Evolutionary conservation across 2,888 invertebrate genomes (phyloP).

Genomic region (Byasa hedistus): DNA sequence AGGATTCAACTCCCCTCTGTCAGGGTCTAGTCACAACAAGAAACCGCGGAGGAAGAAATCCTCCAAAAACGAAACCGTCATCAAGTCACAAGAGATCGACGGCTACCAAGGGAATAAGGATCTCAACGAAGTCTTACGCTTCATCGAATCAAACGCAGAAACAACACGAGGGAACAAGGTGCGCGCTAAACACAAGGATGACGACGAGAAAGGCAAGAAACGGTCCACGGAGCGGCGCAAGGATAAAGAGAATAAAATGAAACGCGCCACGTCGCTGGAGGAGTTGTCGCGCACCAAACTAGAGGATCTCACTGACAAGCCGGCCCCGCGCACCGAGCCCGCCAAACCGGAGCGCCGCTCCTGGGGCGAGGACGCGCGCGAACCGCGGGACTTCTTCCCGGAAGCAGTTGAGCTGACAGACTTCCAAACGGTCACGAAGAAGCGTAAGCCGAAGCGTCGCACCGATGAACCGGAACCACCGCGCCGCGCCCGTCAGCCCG

Average conservation of each 20-base stretch:
- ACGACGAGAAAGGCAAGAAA: slow-evolving; percentile 71
- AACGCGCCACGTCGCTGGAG: slow-evolving; percentile 89
- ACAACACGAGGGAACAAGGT: slow-evolving; percentile 58
- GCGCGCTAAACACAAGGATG: slow-evolving; percentile 66
- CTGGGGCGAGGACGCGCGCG: slow-evolving; percentile 83
- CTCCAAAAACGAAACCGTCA: slow-evolving; percentile 79
- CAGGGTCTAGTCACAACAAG: slow-evolving; percentile 76
- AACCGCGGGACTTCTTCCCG: slow-evolving; percentile 36
- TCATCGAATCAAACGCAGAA: slow-evolving; percentile 84
- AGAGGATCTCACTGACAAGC: slow-evolving; percentile 83
- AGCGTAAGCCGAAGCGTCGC: slow-evolving; percentile 88
- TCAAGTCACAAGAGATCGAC: slow-evolving; percentile 82
- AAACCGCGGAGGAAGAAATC: slow-evolving; percentile 81
- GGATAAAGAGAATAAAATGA: slow-evolving; percentile 69
- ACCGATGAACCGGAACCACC: slow-evolving; percentile 63
- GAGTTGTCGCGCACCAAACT: slow-evolving; percentile 88
- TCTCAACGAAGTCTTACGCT: slow-evolving; percentile 87
- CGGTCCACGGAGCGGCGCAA: slow-evolving; percentile 74
- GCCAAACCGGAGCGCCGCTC: slow-evolving; percentile 76
- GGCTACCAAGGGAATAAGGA: slow-evolving; percentile 90
- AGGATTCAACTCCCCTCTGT: slow-evolving; percentile 71
- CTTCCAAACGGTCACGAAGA: slow-evolving; percentile 91
- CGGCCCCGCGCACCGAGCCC: slow-evolving; percentile 79
- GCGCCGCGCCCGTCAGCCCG: slow-evolving; percentile 78
- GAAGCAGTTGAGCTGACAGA: slow-evolving; percentile 82